Evolutionary conservation across 2,888 invertebrate genomes (phyloP), one percentile per base, ranked within the genome.

Genomic region (Trissolcus brochymenae): DNA sequence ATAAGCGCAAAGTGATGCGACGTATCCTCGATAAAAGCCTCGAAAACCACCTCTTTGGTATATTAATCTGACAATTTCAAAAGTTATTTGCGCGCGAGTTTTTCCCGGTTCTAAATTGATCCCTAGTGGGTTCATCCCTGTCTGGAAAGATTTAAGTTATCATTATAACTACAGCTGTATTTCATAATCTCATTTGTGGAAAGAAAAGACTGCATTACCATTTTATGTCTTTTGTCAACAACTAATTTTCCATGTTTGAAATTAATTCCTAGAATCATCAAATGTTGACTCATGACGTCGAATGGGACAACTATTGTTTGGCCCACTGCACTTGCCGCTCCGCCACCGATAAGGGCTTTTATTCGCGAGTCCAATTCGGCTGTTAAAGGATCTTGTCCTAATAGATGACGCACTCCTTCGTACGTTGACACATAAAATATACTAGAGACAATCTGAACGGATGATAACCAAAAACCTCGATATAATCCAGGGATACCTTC

Each of bases 231-330:
- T 81, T 89, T 88, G 76, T 88, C 87, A 53, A 87, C 71, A 35
- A 82, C 82, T 19, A 86, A 78, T 76, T 84, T 87, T 6, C 87
- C 88, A 51, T 86, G 83, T 51, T 87, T 88, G 35, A 83, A 84
- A 67, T 79, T 85, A 82, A 94, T 91, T 0, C 97, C 97, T 6
- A 98, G 91, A 83, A 99, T 95, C 98, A 98, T 98, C 65, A 98
- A 92, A 87, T 99, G 98, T 85, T 99, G 99, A 80, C 98, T 97
- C 65, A 99, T 92, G 54, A 99, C 95, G 90, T 99, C 99, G 86
- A 98, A 96, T 4, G 99, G 99, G 64, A 98, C 98, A 78, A 98
- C 95, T 67, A 98, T 95, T 0, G 97, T 97, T 90, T 99, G 98
- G 0, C 97, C 96, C 16, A 98, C 96, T 56, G 97, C 90, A 0